Conservation (phyloP, 2,888 invertebrate genomes). For the Caenorhabditis sinica region DNA sequence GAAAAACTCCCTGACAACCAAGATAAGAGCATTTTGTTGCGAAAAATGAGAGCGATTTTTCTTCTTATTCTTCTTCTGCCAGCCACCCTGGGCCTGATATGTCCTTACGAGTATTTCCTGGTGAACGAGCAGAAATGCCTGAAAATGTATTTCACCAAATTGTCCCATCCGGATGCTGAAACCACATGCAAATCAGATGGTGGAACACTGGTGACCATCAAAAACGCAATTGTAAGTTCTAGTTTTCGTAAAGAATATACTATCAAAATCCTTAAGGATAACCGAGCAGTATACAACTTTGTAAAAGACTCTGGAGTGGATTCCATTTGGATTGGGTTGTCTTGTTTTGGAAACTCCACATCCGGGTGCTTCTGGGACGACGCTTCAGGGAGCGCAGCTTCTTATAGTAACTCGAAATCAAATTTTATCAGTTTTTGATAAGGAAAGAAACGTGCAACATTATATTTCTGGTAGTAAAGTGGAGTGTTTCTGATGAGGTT, state of each 20-base stretch:
- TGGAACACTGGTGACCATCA: conserved; percentile 25
- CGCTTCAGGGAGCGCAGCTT: neutral
- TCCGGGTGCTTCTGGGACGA: conserved; percentile 30
- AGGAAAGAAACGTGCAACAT: too few relatives aligned
- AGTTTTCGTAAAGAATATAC: too few relatives aligned
- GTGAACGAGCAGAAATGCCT: conserved; percentile 19
- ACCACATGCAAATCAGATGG: neutral
- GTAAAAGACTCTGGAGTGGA: neutral
- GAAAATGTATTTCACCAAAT: neutral
- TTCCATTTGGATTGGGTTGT: conserved; percentile 7
- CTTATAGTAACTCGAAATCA: conserved; percentile 27
- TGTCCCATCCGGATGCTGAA: conserved; percentile 12
- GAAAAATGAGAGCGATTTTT: too few relatives aligned
- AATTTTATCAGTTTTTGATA: too few relatives aligned
- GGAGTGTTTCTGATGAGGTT: too few relatives aligned
- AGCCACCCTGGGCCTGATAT: too few relatives aligned
- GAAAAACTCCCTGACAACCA: neutral
- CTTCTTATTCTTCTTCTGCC: too few relatives aligned
- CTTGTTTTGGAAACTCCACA: conserved; percentile 3
- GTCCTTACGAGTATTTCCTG: conserved; percentile 8
- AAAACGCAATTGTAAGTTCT: conserved; percentile 34
- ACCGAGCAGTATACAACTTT: neutral
- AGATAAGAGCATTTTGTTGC: too few relatives aligned
- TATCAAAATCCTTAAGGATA: too few relatives aligned
- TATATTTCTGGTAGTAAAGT: too few relatives aligned